Evolutionary conservation across 2,888 invertebrate genomes (phyloP), one percentile per base, ranked within the genome.

Genomic region (Pseudoips prasinana): DNA sequence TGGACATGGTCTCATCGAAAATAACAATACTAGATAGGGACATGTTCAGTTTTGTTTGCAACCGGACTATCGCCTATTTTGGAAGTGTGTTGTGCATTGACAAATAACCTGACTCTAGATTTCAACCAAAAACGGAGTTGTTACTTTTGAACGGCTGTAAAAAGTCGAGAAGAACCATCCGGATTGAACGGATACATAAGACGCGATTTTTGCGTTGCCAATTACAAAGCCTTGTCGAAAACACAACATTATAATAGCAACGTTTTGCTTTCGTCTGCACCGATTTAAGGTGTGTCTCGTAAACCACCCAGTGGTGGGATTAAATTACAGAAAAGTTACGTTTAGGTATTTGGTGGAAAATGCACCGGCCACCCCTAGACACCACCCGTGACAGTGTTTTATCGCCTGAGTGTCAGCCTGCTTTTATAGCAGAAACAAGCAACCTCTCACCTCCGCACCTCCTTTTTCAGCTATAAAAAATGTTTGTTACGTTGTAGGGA

Each of bases 401-500:
- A 84, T 84, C 82, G 73, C 72, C 70, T 73, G 78, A 77, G 70
- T 81, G 85, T 80, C 82, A 75, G 67, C 65, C 63, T 55, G 53
- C 71, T 66, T 76, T 83, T 81, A 68, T 66, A 62, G 52, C 64
- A 65, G 67, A 69, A 72, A 79, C 76, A 81, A 82, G 74, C 67
- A 74, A 83, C 77, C 75, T 81, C 76, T 80, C 74, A 77, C 78
- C 79, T 76, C 63, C 57, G 65, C 59, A 58, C 66, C 62, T 18
- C 63, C 60, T 70, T 78, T 76, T 62, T 53, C 30, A 63, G 63
- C 57, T 68, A 71, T 76, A 73, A 81, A 78, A 76, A 18, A 18
- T 18, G 18, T 18, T 6, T 18, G 3, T 18, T 3, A 5, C 3
- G 18, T 18, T 18, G 3, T n/a, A n/a, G n/a, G n/a, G n/a, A n/a